Conservation (phyloP, 2,888 invertebrate species). For the Hymenopus coronatus region DNA sequence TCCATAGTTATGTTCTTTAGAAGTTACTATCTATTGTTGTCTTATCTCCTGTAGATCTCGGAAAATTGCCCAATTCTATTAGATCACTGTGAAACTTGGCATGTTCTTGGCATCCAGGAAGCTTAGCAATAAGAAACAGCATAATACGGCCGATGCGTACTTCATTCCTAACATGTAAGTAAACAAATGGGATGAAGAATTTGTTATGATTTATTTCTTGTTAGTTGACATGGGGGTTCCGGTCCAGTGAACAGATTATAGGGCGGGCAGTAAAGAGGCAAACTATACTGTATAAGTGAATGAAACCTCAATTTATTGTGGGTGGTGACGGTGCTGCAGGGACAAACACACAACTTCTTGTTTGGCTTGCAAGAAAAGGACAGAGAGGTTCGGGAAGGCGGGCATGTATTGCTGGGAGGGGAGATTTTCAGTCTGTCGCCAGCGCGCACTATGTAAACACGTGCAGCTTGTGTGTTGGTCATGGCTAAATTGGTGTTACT, state of each 20-base stretch:
- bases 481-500: not conserved
- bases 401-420: not conserved
- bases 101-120: no score
- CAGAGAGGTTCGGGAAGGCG: not conserved
- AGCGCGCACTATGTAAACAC: conserved; percentile 1
- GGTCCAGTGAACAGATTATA: conserved; percentile 3
- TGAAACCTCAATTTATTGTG: conserved; percentile 12
- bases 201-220: not conserved
- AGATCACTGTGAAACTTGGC: no score
- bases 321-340: conserved; percentile 1
- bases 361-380: not conserved
- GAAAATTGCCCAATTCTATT: no score
- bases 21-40: no score
- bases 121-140: no score
- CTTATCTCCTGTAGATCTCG: no score
- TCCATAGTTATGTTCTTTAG: no score
- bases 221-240: conserved; percentile 2
- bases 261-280: not conserved
- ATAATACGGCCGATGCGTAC: not conserved
- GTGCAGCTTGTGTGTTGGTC: not conserved
- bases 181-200: not conserved
- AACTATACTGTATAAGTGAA: conserved; percentile 5
- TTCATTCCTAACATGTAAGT: not conserved
- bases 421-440: not conserved
- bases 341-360: not conserved